phyloP scores from a whole-genome alignment of 2,113 vertebrate species.

The Mystacornis crossleyi region DNA sequence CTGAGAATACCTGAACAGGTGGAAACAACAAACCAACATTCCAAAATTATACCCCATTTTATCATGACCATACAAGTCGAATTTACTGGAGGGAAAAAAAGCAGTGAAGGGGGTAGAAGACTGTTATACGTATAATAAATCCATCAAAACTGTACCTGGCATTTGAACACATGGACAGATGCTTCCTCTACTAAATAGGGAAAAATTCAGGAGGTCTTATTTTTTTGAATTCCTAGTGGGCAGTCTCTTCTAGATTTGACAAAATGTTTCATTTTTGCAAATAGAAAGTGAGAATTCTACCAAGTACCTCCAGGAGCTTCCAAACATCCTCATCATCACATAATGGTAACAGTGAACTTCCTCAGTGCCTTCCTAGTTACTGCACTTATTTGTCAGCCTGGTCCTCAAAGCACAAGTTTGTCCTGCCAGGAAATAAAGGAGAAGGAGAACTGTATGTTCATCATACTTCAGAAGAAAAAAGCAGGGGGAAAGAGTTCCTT shows the following conservation, averaged over 20 bases:
- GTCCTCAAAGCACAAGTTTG: neutral
- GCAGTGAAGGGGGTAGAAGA: neutral
- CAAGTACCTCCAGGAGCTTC: neutral
- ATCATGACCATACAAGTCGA: neutral
- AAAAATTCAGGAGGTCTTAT: neutral
- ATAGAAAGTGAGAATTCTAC: neutral
- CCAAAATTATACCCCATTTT: neutral
- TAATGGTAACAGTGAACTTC: neutral
- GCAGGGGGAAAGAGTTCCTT: neutral
- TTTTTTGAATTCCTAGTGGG: neutral
- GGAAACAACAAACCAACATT: neutral
- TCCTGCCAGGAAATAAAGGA: neutral
- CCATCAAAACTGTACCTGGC: neutral
- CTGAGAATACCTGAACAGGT: neutral
- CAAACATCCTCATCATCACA: neutral
- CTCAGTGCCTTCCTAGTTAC: neutral
- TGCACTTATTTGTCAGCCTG: neutral
- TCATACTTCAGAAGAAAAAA: neutral
- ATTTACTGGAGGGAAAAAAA: neutral
- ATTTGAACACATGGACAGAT: neutral
- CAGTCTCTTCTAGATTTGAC: neutral
- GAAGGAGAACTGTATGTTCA: neutral
- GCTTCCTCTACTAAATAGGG: neutral
- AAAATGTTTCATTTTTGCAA: neutral
- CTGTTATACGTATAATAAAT: neutral